Evolutionary conservation across 1,140 invertebrate species (phyloP), one percentile per base, ranked within the genome.

Genomic region (Protaetia brevitarsis): DNA sequence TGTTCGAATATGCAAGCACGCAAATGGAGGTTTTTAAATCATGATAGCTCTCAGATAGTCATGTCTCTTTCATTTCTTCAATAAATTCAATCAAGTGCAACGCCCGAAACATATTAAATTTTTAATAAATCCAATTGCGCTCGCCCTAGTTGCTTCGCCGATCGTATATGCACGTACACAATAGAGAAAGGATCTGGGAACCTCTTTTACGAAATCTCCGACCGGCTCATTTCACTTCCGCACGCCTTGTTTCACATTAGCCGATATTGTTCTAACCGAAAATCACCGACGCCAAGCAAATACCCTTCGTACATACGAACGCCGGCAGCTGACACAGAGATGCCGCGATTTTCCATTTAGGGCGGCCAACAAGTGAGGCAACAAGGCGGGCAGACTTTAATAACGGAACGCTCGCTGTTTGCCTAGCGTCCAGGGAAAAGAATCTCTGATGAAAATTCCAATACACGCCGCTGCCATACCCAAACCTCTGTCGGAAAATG

Each of bases 381-480:
- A 51, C 41, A 51, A 26, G 11, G 19, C 41, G 19, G 2, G 41
- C 41, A 23, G 41, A 51, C 13, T 51, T 51, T 51, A 51, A 51
- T 51, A 51, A 51, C 41, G 16, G 21, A 23, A 19, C 41, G 41
- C 41, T 13, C 8, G 41, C 26, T 51, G 41, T 51, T 51, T 51
- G 41, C 41, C 41, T 51, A 51, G 41, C 41, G 41, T 51, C 41
- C 41, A 51, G 41, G 13, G 41, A 51, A 51, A 19, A 51, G 19
- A 51, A 10, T 51, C 41, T 51, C 41, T 51, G 41, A 51, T 51
- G 41, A 51, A 51, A 51, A 51, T 51, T 51, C 41, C 41, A 51
- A 51, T 51, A 51, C 41, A 51, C 6, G 16, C 41, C 34, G 16
- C 34, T 16, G 13, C 41, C 11, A 7, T 16, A 51, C 19, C 41